Conservation (phyloP, 2,888 invertebrate species). For the Drosophila mimetica region DNA sequence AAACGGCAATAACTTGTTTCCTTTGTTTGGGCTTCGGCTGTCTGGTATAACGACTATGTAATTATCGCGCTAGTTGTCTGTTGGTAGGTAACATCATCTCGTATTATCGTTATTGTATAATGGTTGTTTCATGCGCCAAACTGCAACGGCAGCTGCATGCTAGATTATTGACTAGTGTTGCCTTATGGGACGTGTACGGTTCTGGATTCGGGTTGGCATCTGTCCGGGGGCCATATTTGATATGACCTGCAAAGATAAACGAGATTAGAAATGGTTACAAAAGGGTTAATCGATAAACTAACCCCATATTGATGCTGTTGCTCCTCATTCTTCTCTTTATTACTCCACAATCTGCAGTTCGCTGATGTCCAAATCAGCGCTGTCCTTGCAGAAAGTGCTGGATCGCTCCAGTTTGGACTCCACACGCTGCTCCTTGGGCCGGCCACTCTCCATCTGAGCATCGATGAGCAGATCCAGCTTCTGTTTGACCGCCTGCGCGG, state of each 20-base stretch:
- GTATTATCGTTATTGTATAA: conserved; percentile 52
- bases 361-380: conserved; percentile 81
- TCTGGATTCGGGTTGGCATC: conserved; percentile 18
- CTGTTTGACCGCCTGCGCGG: conserved; percentile 79
- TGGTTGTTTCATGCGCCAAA: conserved; percentile 64
- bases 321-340: background rate
- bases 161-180: conserved; percentile 82
- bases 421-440: conserved; percentile 49
- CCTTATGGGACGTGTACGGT: conserved; percentile 79
- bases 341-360: conserved; percentile 84
- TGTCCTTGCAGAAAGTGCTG: conserved; percentile 85
- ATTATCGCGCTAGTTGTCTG: conserved; percentile 18
- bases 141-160: conserved; percentile 71
- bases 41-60: conserved; percentile 12
- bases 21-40: conserved; percentile 19
- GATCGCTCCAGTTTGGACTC: conserved; percentile 84
- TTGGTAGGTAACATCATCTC: conserved; percentile 35
- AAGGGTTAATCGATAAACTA: background rate
- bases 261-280: background rate
- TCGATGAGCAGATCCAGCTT: conserved; percentile 82
- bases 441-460: conserved; percentile 49
- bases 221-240: conserved; percentile 57
- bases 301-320: conserved; percentile 14
- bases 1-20: conserved; percentile 39
- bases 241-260: conserved; percentile 51